Conservation (phyloP, 2,797 vertebrate genomes). For the Premnoplex brunnescens region DNA sequence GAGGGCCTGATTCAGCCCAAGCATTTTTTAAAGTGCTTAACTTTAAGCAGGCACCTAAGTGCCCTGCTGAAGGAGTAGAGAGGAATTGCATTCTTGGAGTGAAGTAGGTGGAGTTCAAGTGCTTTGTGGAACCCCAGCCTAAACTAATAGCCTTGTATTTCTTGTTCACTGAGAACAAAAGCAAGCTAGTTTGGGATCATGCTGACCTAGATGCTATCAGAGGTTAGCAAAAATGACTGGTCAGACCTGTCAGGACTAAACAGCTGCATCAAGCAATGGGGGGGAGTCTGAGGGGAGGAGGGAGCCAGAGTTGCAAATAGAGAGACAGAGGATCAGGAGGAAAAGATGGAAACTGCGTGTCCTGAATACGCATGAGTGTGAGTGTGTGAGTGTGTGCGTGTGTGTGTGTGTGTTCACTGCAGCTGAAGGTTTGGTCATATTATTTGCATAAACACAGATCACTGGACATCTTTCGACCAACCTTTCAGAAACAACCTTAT, state of each 20-base stretch:
- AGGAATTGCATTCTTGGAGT: background rate
- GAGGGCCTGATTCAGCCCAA: background rate
- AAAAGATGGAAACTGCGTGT: conserved; percentile 41
- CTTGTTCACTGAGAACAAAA: conserved; percentile 22
- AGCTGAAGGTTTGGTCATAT: background rate
- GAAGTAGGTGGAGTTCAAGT: background rate
- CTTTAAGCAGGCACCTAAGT: background rate
- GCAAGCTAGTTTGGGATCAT: conserved; percentile 36
- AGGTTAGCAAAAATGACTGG: conserved; percentile 53
- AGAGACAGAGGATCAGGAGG: conserved; percentile 29
- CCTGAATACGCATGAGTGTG: background rate
- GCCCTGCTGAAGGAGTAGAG: background rate
- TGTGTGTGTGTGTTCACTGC: background rate
- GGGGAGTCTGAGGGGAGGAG: background rate
- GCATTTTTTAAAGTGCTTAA: background rate
- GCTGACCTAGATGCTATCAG: conserved; percentile 56
- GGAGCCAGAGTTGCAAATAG: background rate
- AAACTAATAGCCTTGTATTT: conserved; percentile 45
- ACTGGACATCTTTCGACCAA: background rate
- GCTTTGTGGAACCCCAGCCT: conserved; percentile 29
- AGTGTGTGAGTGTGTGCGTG: background rate
- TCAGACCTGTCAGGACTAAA: conserved; percentile 48
- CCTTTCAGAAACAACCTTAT: background rate
- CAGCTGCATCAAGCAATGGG: conserved; percentile 32
- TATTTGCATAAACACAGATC: conserved; percentile 50